Evolutionary conservation across 2,797 vertebrate genomes (phyloP).

Genomic region (Gymnodraco acuticeps): DNA sequence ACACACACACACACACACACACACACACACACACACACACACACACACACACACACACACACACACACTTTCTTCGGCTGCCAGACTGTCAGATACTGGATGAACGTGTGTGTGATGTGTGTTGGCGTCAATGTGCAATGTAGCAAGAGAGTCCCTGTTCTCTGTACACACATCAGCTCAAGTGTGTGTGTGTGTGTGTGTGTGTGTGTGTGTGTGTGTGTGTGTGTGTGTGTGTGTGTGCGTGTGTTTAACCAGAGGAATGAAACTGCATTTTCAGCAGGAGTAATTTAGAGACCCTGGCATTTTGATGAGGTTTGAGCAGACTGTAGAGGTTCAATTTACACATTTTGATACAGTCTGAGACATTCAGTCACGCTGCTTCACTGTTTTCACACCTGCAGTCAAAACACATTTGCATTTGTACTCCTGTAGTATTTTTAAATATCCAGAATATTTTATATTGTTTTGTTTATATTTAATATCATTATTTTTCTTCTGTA

Average conservation of each 20-base stretch:
- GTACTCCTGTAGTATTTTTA: too few species aligned
- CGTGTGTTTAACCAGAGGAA: conserved; percentile 32
- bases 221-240: conserved; percentile 21
- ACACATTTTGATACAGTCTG: conserved; percentile 51
- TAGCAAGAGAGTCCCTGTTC: conserved; percentile 57
- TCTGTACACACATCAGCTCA: conserved; percentile 46
- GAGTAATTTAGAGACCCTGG: conserved; percentile 50
- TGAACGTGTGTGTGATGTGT: conserved; percentile 24
- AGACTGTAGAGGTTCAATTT: conserved; percentile 47
- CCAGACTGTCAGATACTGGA: conserved; percentile 26
- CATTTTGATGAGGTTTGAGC: conserved; percentile 50
- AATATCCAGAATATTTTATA: too few species aligned
- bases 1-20: not conserved
- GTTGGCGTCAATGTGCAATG: conserved; percentile 45
- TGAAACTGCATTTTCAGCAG: conserved; percentile 56
- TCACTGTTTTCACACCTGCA: conserved; percentile 40
- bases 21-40: conserved; percentile 18
- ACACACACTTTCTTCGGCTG: conserved; percentile 28
- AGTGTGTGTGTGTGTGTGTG: conserved; percentile 19
- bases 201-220: conserved; percentile 7
- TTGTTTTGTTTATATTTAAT: too few species aligned
- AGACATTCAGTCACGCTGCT: conserved; percentile 41
- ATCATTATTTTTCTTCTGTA: too few species aligned
- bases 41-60: not conserved
- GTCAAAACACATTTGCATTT: conserved; percentile 4